Conservation (phyloP, 2,113 vertebrate species). For the Brachyhypopomus occidentalis region DNA sequence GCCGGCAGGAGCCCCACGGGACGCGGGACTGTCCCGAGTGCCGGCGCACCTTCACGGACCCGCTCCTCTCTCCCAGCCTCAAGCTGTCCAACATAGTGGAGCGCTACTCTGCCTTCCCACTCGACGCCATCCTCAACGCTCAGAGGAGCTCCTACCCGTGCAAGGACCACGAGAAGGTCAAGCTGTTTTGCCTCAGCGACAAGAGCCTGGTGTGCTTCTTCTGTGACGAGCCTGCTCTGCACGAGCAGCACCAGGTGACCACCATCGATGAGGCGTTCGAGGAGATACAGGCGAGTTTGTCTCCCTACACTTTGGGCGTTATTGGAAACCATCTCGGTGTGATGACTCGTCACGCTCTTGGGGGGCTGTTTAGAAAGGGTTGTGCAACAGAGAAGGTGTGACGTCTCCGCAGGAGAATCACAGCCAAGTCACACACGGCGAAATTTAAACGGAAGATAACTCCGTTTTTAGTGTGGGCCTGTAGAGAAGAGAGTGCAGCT, state of each 20-base stretch:
- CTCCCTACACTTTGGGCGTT: conserved; percentile 1
- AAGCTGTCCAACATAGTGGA: conserved; percentile 99
- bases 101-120: conserved; percentile 92
- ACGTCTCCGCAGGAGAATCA: neutral
- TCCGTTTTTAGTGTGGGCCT: neutral
- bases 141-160: conserved; percentile 89
- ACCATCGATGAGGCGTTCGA: conserved; percentile 94
- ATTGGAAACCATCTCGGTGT: conserved; percentile 42
- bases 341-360: neutral
- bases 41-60: conserved; percentile 88
- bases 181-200: conserved; percentile 97
- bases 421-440: neutral
- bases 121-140: conserved; percentile 92
- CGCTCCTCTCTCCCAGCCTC: conserved; percentile 90
- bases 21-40: conserved; percentile 93
- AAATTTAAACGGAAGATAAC: too few species aligned
- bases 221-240: conserved; percentile 91
- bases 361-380: neutral
- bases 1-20: conserved; percentile 88
- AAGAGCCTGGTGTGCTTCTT: conserved; percentile 96
- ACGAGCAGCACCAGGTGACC: conserved; percentile 97
- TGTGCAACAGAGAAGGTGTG: neutral
- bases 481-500: neutral
- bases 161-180: conserved; percentile 97
- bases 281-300: conserved; percentile 87